These are phyloP conservation scores for Pomacea maculata DNA, from an alignment of 1,140 invertebrate genomes.

Conservation along the genomic window DNA sequence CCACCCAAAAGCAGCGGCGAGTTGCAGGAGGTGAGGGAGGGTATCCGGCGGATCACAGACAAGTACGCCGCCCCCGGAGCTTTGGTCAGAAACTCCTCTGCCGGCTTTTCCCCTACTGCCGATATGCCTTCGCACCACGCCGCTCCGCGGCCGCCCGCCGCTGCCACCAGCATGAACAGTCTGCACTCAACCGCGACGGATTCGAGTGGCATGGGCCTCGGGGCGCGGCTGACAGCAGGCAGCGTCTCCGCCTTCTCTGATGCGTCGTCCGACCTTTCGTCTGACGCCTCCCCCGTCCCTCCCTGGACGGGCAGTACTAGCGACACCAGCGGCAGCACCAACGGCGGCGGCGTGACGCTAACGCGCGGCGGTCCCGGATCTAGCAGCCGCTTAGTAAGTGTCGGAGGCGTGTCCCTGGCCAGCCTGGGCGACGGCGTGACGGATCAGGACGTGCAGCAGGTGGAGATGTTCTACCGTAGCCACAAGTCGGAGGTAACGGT, in stretches of 20 bases:
- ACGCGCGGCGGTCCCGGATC: conserved; percentile 3
- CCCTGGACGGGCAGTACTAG: conserved; percentile 3
- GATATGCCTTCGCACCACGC: background rate
- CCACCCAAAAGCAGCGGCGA: background rate
- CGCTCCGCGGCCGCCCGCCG: background rate
- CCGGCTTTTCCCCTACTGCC: background rate
- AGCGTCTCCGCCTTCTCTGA: conserved; percentile 27
- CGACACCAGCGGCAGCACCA: conserved; percentile 10
- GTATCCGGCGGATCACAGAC: conserved; percentile 40
- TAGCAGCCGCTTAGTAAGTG: background rate
- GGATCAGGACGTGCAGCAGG: conserved; percentile 77
- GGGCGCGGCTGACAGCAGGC: background rate
- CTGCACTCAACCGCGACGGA: background rate
- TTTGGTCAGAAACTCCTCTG: conserved; percentile 12
- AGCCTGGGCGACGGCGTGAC: conserved; percentile 65
- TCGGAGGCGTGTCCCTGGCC: conserved; percentile 8
- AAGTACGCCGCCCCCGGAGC: conserved; percentile 50
- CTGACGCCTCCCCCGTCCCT: conserved; percentile 23
- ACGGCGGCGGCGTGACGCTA: background rate
- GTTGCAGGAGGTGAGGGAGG: conserved; percentile 33
- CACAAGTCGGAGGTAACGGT: conserved; percentile 83
- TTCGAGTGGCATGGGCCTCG: background rate
- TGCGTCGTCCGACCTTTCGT: conserved; percentile 39
- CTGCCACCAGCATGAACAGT: background rate
- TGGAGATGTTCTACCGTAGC: conserved; percentile 82